Base-by-base conservation (phyloP, 1,140 invertebrate species). In the Drosophila sturtevanti region DNA sequence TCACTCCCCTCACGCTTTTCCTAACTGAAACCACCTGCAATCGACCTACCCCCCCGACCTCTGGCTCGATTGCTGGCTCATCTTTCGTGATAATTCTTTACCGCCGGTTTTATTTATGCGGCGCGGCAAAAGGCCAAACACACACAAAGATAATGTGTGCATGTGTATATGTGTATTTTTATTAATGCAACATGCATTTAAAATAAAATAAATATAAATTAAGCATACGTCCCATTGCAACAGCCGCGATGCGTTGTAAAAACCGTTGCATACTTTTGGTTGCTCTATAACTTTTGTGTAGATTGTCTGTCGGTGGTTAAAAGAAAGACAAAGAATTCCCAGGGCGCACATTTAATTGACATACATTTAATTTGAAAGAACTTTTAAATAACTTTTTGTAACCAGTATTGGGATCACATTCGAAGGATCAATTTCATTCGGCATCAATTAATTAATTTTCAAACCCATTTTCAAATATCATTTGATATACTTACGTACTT, bases 191-290 rank as follows among this genome's bases (percentile, higher is more conserved):
- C 82, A 86, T 86, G 75, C 82, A 86, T 86, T 86, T 87, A 82
- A 86, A 82, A 86, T 82, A 86, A 86, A 89, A 86, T 86, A 86
- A 79, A 89, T 86, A 89, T 82, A 86, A 86, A 86, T 86, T 86
- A 86, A 86, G 82, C 82, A 82, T 87, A 79, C 73, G 77, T 41
- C 73, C 73, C 73, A 59, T 68, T 71, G 67, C 77, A 79, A 27
- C 31, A 52, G 41, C 56, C 41, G 44, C 77, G 38, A 24, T 22
- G 35, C 7, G 27, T 6, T 31, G 52, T 44, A 24, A 52, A 54
- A 58, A 14, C 11, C 11, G 21, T 58, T 12, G 56, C 63, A 44
- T 35, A 48, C 16, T 66, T 14, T 27, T 61, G 56, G 54, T 54
- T 66, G 60, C 72, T 44, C 74, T 81, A 44, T 14, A 44, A 35